Evolutionary conservation across 1,140 invertebrate genomes (phyloP), one percentile per base, ranked within the genome.

Genomic region (Aphaenogaster rudis): DNA sequence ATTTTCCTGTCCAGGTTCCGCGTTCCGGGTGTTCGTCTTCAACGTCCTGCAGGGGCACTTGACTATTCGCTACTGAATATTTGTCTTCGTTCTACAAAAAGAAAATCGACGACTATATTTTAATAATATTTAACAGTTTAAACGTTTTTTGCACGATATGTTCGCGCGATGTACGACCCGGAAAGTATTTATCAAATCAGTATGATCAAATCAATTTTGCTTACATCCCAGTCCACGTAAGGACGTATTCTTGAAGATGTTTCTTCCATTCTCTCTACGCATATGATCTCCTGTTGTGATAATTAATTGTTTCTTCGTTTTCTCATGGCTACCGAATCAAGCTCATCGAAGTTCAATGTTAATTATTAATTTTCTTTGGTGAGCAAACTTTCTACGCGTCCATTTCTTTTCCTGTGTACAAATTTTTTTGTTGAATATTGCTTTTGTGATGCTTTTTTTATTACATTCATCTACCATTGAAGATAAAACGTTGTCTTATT

Each of bases 1-100:
- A 97, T 91, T 97, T 97, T 72, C 97, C 97, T 9, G 97, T 97
- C 98, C 98, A 98, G 88, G 97, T 97, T 28, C 97, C 97, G 13
- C 97, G 96, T 90, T 97, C 97, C 13, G 97, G 96, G 74, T 95
- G 94, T 33, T 96, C 96, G 59, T 96, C 95, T 88, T 95, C 94
- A 69, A 89, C 92, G 50, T 42, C 92, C 71, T 95, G 94, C 54
- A 96, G 92, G 9, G 95, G 95, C 45, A 94, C 95, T 93, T 96
- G 95, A 76, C 95, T 96, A 79, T 96, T 96, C 50, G 95, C 95
- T 86, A 96, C 95, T 64, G 96, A 96, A 82, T 95, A 95, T 89
- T 96, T 96, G 91, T 96, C 96, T 77, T 96, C 94, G 66, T 95
- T 95, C 94, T 95, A 91, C 86, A 78, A 85, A 69, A 57, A 80